Evolutionary conservation across 2,113 vertebrate genomes (phyloP), one percentile per base, ranked within the genome.

Genomic region (Ceyx cyanopectus): DNA sequence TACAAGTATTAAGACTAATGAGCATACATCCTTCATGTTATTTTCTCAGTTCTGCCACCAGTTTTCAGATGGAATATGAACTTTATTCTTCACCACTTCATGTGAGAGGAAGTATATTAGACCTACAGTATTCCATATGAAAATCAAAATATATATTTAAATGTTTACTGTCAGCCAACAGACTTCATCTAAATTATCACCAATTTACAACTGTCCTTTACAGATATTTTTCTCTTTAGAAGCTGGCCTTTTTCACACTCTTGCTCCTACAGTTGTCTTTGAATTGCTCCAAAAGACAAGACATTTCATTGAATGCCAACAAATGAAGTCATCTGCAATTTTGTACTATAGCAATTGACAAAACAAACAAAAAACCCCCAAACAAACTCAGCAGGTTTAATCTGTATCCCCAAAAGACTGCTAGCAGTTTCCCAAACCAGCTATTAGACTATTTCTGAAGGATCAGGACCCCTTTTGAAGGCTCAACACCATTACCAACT

Each of bases 1-100:
- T 40, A 82, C 15, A 76, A 82, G 82, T 92, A 95, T 56, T 82
- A 92, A 85, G 60, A 91, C 65, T 85, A 95, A 87, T 74, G 46
- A 87, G 16, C 14, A 27, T 34, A 94, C 15, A 51, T 75, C 48
- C 46, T 89, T 94, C 73, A 37, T 72, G 30, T 62, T 92, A 88
- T 68, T 85, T 63, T 87, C 63, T 60, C 57, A 27, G 70, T 62
- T 86, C 57, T 34, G 40, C 40, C 17, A 40, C 12, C 8, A 16
- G 3, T 66, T 90, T 89, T 85, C 15, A 0, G 50, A 85, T 23
- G 11, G 29, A 27, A 81, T 34, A 83, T 22, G 57, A 75, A 56
- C 37, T 16, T 62, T 22, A 72, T 20, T 75, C 37, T 56, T 68
- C 53, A 86, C 84, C 30, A 72, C 19, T 83, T 6, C 62, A 72